phyloP scores from a whole-genome alignment of 2,888 invertebrate genomes.

The Meiosimyza decipiens region DNA sequence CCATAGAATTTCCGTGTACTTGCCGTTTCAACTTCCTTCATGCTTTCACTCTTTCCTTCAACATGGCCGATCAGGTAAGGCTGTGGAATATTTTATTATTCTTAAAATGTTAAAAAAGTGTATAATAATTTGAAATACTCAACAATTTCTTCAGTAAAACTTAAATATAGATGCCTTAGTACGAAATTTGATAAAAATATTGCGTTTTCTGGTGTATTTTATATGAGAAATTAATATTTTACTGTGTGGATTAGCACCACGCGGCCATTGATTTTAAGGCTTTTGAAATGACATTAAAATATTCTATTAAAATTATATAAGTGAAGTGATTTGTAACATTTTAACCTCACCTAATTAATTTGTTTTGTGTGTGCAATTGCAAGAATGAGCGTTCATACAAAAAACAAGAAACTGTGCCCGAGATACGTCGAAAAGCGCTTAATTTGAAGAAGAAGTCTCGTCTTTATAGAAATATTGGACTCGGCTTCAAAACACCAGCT shows the following conservation, averaged over 20 bases:
- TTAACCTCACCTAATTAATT: slow-evolving; percentile 54
- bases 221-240: slow-evolving; percentile 14
- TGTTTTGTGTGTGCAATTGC: slow-evolving; percentile 46
- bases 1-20: slow-evolving; percentile 40
- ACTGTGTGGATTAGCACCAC: background rate
- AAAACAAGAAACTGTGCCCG: slow-evolving; percentile 95
- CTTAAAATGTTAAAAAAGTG: slow-evolving; percentile 33
- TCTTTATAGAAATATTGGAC: slow-evolving; percentile 87
- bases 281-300: slow-evolving; percentile 7
- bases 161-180: background rate
- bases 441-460: slow-evolving; percentile 81
- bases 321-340: slow-evolving; percentile 26
- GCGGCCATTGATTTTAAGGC: background rate
- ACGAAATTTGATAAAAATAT: slow-evolving; percentile 1
- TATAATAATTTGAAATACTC: slow-evolving; percentile 18
- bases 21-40: slow-evolving; percentile 51
- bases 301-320: background rate
- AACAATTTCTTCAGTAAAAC: slow-evolving; percentile 12
- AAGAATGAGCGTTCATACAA: slow-evolving; percentile 95
- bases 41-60: slow-evolving; percentile 67
- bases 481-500: slow-evolving; percentile 95
- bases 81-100: slow-evolving; percentile 41
- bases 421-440: slow-evolving; percentile 89
- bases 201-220: slow-evolving; percentile 40
- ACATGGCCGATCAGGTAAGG: slow-evolving; percentile 87